These are phyloP conservation scores for Halictus rubicundus DNA, from an alignment of 1,140 invertebrate species.

Conservation along the genomic window DNA sequence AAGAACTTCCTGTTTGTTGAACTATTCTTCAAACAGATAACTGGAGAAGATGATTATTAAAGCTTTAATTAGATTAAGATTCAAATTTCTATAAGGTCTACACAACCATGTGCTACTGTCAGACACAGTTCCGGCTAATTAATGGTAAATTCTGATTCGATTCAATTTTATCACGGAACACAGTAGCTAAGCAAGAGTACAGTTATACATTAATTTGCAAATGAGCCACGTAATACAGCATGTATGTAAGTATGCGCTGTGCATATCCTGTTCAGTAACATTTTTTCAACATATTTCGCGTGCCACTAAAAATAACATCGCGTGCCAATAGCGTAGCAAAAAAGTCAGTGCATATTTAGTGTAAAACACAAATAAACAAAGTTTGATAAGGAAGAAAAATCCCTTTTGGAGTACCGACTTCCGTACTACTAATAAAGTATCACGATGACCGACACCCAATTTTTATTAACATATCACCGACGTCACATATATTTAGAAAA, in stretches of 20 bases:
- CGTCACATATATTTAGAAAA: too few species aligned
- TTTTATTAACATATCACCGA: too few species aligned
- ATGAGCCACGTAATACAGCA: not conserved
- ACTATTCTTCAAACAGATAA: too few species aligned
- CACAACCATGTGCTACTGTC: too few species aligned
- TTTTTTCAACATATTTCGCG: not conserved
- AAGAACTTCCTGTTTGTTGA: too few species aligned
- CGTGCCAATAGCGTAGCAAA: constrained; percentile 16
- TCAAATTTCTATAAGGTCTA: too few species aligned
- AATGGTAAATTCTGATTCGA: not conserved
- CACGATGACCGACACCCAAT: too few species aligned
- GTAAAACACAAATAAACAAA: not conserved
- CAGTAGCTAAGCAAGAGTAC: not conserved
- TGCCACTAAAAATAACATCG: constrained; percentile 1
- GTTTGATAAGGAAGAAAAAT: not conserved
- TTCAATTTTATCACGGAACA: not conserved
- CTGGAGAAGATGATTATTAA: too few species aligned
- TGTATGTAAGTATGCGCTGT: not conserved
- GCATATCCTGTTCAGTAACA: not conserved
- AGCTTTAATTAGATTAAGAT: too few species aligned
- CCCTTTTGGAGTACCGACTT: not conserved
- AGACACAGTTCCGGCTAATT: too few species aligned
- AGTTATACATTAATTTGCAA: not conserved
- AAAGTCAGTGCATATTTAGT: not conserved
- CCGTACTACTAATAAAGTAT: not conserved